Percentiles rank a stretch among this genome's conserved stretches.
These are phyloP conservation scores for Baryphthengus martii DNA, from an alignment of 2,113 vertebrate species.

Conservation along the genomic window DNA sequence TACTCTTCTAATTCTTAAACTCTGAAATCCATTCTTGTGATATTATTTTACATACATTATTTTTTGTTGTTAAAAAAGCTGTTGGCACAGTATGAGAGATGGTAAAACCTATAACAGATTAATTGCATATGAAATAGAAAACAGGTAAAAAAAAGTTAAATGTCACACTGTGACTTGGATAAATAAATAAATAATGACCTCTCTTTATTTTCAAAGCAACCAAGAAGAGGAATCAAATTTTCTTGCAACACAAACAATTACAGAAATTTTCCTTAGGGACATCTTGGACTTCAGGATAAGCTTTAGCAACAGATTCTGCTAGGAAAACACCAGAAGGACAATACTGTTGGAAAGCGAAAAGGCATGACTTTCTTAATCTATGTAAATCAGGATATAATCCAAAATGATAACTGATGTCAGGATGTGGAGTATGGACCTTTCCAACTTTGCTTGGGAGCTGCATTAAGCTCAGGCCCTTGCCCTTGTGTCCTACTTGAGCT, in stretches of 20 bases:
- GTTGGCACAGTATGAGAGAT: background rate
- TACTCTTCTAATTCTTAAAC: background rate
- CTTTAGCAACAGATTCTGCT: background rate
- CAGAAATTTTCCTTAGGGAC: background rate
- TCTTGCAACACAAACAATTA: background rate
- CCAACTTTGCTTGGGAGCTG: background rate
- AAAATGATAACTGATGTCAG: background rate
- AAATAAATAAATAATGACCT: background rate
- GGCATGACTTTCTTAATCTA: background rate
- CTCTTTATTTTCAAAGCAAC: background rate
- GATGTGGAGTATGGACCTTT: too few relatives aligned
- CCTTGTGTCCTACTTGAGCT: background rate
- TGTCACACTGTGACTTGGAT: background rate
- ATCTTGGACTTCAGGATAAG: background rate
- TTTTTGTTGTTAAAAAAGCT: background rate
- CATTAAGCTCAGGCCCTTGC: background rate
- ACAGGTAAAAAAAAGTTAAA: background rate
- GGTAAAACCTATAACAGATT: background rate
- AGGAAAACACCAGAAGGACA: background rate
- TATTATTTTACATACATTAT: background rate
- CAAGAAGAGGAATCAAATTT: background rate
- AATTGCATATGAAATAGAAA: background rate
- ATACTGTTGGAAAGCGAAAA: background rate
- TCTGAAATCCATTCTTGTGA: background rate
- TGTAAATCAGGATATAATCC: background rate